Evolutionary conservation across 2,888 invertebrate genomes (phyloP).

Genomic region (Odontocerum albicorne): DNA sequence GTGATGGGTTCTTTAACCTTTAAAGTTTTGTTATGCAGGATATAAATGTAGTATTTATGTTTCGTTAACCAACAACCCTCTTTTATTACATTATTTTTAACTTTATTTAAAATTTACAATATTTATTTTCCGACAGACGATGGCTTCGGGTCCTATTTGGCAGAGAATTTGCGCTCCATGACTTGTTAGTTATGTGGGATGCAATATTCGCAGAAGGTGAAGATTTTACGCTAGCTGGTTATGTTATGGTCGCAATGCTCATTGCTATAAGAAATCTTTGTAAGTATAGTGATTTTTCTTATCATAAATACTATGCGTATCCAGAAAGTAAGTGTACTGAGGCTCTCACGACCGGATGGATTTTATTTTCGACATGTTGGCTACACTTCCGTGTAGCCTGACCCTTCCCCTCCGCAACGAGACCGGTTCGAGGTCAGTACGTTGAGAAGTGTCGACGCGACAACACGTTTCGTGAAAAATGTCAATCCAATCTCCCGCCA

Average conservation of each 20-base stretch:
- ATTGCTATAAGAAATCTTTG: constrained; percentile 68
- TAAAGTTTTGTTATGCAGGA: no score
- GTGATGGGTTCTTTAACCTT: no score
- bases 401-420: no score
- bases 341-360: no score
- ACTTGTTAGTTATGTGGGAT: constrained; percentile 80
- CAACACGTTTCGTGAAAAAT: no score
- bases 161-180: constrained; percentile 77
- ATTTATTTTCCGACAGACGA: constrained; percentile 63
- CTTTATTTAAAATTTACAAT: not conserved
- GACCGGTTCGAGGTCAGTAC: no score
- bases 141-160: constrained; percentile 85
- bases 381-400: no score
- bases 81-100: not conserved
- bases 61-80: not conserved
- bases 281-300: constrained; percentile 48
- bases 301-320: not conserved
- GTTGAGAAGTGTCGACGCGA: no score
- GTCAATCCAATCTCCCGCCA: no score
- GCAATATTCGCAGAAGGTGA: constrained; percentile 75
- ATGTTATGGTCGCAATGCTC: constrained; percentile 76
- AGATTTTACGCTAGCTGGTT: constrained; percentile 60
- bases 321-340: no score
- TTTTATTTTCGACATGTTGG: no score
- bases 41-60: no score